Evolutionary conservation across 2,113 vertebrate genomes (phyloP), one percentile per base, ranked within the genome.

Genomic region (Ceuthmochares aereus): DNA sequence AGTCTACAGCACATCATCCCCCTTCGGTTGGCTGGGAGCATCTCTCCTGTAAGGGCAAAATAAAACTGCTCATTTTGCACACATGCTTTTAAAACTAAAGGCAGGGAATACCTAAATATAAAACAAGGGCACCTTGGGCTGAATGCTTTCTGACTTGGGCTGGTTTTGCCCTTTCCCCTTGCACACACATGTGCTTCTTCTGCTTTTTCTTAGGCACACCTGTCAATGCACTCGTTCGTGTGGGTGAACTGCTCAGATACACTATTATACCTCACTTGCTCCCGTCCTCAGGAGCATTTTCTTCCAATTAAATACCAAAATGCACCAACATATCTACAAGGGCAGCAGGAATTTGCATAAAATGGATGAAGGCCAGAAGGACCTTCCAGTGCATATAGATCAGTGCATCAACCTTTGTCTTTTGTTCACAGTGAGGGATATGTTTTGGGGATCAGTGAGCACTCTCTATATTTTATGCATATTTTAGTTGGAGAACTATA

Each of bases 41-140:
- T 97, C 93, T 93, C 94, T 87, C 59, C 89, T 96, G 90, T n/a
- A 95, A 97, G 87, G 92, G 93, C 94, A 97, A 96, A 95, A 82
- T 95, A 95, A 88, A 63, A 64, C 70, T 96, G 96, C 97, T 96
- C 86, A 87, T 54, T 93, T 97, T 93, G 74, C 86, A 93, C 78
- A 80, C 88, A 87, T 34, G 80, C 91, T 90, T 82, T 74, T 95
- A 72, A 84, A 86, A 90, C 90, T 93, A 97, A 20, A 84, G 92
- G 86, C 93, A 76, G 93, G 89, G 87, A 97, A 96, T 95, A 80
- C 84, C 94, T 96, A 96, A 96, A 96, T 96, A 96, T 94, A 96
- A 97, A 95, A 52, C 93, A 96, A 95, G 97, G 96, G 81, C 97
- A 96, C 96, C 93, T 96, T 97, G 96, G 62, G 2, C 60, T 43